These are phyloP conservation scores for Ptilodon capucinus DNA, from an alignment of 2,888 invertebrate genomes.

Conservation along the genomic window DNA sequence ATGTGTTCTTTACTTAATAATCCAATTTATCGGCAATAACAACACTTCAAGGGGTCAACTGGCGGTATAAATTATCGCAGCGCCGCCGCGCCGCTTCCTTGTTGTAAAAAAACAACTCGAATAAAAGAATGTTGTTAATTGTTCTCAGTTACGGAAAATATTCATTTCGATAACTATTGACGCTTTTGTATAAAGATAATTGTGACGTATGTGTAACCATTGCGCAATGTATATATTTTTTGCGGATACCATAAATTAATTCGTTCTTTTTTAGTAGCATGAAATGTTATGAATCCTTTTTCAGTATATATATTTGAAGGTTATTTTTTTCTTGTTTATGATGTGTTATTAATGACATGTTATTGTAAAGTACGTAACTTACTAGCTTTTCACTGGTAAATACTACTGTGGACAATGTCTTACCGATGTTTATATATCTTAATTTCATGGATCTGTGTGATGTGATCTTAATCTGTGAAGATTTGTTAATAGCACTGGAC, in stretches of 20 bases:
- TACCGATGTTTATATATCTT: no score
- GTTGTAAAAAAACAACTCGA: slow-evolving; percentile 14
- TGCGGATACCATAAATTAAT: neutral
- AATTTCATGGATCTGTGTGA: no score
- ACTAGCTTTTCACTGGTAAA: no score
- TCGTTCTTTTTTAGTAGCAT: slow-evolving; percentile 9
- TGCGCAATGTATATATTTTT: slow-evolving; percentile 6
- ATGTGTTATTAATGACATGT: neutral
- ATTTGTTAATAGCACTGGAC: no score
- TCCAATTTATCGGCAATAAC: slow-evolving; percentile 20
- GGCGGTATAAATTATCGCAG: slow-evolving; percentile 19
- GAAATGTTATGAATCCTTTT: slow-evolving; percentile 1
- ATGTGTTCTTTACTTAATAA: slow-evolving; percentile 5
- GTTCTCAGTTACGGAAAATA: slow-evolving; percentile 33
- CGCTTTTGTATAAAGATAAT: neutral
- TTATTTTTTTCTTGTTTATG: no score
- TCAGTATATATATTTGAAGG: no score
- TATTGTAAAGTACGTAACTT: slow-evolving; percentile 5
- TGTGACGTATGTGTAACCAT: neutral
- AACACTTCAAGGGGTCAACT: slow-evolving; percentile 9
- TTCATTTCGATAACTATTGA: slow-evolving; percentile 11
- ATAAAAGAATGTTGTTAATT: slow-evolving; percentile 22
- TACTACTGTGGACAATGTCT: no score
- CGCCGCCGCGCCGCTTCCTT: slow-evolving; percentile 27
- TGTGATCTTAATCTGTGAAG: no score